Conservation (phyloP, 2,113 vertebrate species). For the Apodemus speciosus region DNA sequence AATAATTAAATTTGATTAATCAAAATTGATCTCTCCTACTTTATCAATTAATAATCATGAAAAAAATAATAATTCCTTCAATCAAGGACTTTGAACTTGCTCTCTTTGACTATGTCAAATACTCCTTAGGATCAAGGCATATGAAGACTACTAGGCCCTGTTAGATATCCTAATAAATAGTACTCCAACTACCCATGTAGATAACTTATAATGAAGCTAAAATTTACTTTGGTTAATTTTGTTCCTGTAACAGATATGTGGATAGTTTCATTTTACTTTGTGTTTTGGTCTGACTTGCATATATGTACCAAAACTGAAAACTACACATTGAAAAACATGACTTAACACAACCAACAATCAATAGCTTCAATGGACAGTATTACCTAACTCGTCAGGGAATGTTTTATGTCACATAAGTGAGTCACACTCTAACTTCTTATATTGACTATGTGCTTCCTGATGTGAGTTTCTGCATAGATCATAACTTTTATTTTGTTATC, state of each 20-base stretch:
- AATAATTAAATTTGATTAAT: neutral
- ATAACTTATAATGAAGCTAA: neutral
- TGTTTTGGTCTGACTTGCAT: neutral
- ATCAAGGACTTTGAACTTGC: neutral
- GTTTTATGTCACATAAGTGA: neutral
- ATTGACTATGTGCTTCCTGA: neutral
- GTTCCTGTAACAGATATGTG: neutral
- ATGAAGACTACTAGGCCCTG: neutral
- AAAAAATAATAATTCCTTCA: neutral
- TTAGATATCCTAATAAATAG: neutral
- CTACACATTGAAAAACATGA: neutral
- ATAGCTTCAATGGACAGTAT: neutral
- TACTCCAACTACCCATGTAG: neutral
- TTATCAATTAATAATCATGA: constrained; percentile 5
- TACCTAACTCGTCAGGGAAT: neutral
- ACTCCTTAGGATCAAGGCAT: neutral
- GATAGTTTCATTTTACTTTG: neutral
- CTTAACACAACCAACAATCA: neutral
- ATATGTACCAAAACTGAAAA: constrained; percentile 17
- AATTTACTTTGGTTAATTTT: neutral
- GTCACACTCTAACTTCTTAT: neutral
- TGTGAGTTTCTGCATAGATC: constrained; percentile 16
- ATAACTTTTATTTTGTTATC: neutral
- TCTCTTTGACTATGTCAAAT: neutral
- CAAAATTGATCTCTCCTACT: neutral